Percentiles rank a stretch among this genome's conserved stretches.
Evolutionary conservation across 2,888 invertebrate species (phyloP).

Genomic region (Pseudolycoriella hygida): DNA sequence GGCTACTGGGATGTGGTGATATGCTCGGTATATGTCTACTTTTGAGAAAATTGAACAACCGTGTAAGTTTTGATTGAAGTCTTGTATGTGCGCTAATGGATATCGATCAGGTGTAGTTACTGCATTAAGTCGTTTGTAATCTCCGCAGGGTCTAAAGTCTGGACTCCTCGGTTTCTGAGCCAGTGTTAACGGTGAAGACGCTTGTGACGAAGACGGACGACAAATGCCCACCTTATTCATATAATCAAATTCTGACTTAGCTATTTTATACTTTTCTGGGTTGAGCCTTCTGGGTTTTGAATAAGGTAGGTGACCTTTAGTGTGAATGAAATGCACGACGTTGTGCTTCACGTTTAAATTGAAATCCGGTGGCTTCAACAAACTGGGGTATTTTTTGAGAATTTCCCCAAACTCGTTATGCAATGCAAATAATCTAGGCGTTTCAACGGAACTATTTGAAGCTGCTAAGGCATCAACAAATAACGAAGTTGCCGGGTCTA

Average conservation of each 20-base stretch:
- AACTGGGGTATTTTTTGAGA: not conserved
- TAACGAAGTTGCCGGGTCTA: not conserved
- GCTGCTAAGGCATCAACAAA: not conserved
- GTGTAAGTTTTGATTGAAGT: too few relatives aligned
- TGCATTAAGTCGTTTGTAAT: slow-evolving; percentile 7
- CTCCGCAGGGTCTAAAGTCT: slow-evolving; percentile 6
- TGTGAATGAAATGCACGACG: slow-evolving; percentile 8
- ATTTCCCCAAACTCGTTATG: not conserved
- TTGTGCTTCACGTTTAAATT: slow-evolving; percentile 5
- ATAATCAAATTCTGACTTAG: too few relatives aligned
- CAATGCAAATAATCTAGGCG: not conserved
- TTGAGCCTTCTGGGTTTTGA: slow-evolving; percentile 8
- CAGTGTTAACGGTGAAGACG: too few relatives aligned
- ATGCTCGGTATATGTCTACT: too few relatives aligned
- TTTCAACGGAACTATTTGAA: not conserved
- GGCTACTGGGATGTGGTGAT: too few relatives aligned
- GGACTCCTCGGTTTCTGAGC: too few relatives aligned
- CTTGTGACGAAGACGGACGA: too few relatives aligned
- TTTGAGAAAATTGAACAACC: slow-evolving; percentile 11
- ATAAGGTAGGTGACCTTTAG: slow-evolving; percentile 8
- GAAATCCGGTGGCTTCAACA: slow-evolving; percentile 2
- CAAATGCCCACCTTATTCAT: too few relatives aligned
- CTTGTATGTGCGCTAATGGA: too few relatives aligned
- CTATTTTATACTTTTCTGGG: too few relatives aligned
- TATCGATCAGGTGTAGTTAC: too few relatives aligned